Base-by-base conservation (phyloP, 2,888 invertebrate genomes). In the Caenorhabditis afra region DNA sequence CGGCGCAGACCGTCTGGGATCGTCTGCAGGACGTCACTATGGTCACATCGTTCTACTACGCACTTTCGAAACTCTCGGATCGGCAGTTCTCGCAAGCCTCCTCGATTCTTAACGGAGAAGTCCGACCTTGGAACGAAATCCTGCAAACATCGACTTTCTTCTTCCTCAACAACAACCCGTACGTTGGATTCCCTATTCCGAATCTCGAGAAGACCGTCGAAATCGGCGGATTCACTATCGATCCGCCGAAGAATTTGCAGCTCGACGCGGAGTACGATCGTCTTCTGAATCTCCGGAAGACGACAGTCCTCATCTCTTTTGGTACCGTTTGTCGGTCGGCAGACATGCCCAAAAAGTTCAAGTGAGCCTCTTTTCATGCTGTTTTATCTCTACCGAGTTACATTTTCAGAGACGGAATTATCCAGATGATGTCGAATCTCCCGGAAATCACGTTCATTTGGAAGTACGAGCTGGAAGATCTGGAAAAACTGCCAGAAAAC, bases 361-460 rank as follows among this genome's bases (percentile, higher is more conserved):
- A 55, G 55, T 55, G 23, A n/a, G 52, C 7, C 29, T 29, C 7
- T 29, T 29, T 16, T 16, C 16, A 18, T 2, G 3, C 3, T 1
- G n/a, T 12, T 52, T 52, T 2, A 52, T 14, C 1, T 5, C 5
- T 14, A n/a, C 23, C 4, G 11, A 52, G 22, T 10, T n/a, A 7
- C 3, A 3, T 35, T 49, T 67, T 18, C 50, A 68, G 68, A n/a
- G 44, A 61, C 0, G 58, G 59, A 20, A 22, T 68, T 11, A 22
- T 59, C 11, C 22, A 41, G 18, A 61, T 68, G 58, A 52, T 59
- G 41, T 12, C 35, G 16, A 59, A 61, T 12, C 45, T 74, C 7
- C 65, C 66, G 14, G 67, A 66, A 12, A 62, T 44, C 5, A 67
- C 75, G 10, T 71, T 78, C 39, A 71, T 71, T 16, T 78, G 65